Base-by-base conservation (phyloP, 2,888 invertebrate genomes). In the Drosophila atroscutellata region DNA sequence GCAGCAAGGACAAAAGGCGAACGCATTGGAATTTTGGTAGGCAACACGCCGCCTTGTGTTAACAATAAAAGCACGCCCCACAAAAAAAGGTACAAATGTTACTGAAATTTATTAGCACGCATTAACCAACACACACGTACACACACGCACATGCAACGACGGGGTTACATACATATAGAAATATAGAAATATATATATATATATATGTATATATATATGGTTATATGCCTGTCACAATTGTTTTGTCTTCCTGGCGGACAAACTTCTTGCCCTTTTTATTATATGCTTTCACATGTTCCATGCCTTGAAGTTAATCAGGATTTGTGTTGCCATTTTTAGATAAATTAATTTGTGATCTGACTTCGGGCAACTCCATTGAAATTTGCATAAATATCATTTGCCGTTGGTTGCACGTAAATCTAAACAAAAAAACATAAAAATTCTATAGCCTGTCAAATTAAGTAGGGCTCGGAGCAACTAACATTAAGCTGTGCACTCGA, bases 331-430 rank as follows among this genome's bases (percentile, higher is more conserved):
- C 81, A 72, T 75, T 74, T 72, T 32, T 54, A 78, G 86, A 83
- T 88, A 85, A 85, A 85, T 85, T 85, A 85, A 85, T 85, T 85
- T 85, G 79, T 79, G 81, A 67, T 69, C 66, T 71, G 69, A 56
- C 78, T 72, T 68, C 61, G 45, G 73, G 72, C 70, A 77, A 71
- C 80, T 80, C 62, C 79, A 77, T 77, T 66, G 69, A 66, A 83
- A 85, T 85, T 85, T 85, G 81, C 85, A 85, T 85, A 88, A 86
- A 87, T 87, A 84, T 78, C 78, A 76, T 83, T 84, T 87, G 72
- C 73, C 71, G 55, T 71, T 67, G 76, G 68, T 67, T 72, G 70
- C 78, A 73, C 63, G 78, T 82, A 75, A 80, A 84, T 87, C 80
- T 72, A 45, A n/a, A 50, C 51, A 26, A 37, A 15, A 64, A 64